Base-by-base conservation (phyloP, 2,888 invertebrate genomes). In the Anorthoa munda region DNA sequence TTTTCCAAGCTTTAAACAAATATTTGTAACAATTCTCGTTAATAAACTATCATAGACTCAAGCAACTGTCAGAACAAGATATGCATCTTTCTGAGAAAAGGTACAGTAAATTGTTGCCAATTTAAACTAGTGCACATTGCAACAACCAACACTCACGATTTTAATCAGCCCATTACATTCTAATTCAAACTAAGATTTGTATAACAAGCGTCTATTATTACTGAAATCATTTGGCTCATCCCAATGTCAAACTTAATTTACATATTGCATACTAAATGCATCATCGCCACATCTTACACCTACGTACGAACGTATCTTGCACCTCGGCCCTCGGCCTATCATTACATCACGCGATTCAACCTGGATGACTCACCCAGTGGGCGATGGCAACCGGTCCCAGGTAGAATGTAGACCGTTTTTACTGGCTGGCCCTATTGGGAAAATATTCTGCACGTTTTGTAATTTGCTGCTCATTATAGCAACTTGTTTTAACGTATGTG, bases 301-400 rank as follows among this genome's bases (percentile, higher is more conserved):
- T 78, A 83, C 83, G 50, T 71, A 21, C 46, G 63, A 15, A 72
- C 56, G 65, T 69, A 69, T 56, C 68, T 66, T 82, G 72, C 72
- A 56, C 18, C 66, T 81, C 82, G 76, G 77, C 81, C 18, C 66
- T 81, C 82, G 76, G 77, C 81, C 79, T 88, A 86, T 78, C 75
- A 81, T 92, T 91, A 81, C 90, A 88, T 92, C 88, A 84, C 83
- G 53, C 81, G 61, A 83, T 75, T 58, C 80, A 75, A 71, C 86
- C 86, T 86, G 88, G 82, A 84, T 90, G 90, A 90, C 76, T 90
- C 90, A 90, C 72, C 64, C 86, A 17, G 82, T 86, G 79, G 83
- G 83, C 87, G 87, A 82, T 85, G 79, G 69, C 75, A 85, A 89
- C 88, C 89, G 86, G 88, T 89, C 87, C 72, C 76, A 75, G 74